Conservation (phyloP, 2,797 vertebrate genomes). For the Varecia variegata region DNA sequence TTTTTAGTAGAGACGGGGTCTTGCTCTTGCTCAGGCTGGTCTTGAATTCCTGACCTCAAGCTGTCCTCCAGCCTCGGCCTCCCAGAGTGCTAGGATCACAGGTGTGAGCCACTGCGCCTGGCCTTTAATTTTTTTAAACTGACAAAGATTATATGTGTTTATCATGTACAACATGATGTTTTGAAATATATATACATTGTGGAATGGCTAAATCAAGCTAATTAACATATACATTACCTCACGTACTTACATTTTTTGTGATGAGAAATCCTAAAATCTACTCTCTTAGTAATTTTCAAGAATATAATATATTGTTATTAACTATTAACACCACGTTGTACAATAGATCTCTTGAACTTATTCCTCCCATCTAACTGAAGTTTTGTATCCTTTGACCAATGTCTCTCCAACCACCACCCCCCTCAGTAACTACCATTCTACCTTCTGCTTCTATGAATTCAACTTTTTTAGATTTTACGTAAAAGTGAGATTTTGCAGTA, state of each 20-base stretch:
- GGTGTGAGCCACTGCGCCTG: too few species aligned
- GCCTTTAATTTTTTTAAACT: background rate
- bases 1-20: too few species aligned
- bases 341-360: background rate
- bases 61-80: fast-evolving
- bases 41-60: too few species aligned
- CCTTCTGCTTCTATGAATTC: background rate
- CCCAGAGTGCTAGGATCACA: too few species aligned
- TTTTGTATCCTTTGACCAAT: background rate
- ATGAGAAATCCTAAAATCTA: background rate
- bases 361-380: background rate
- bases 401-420: background rate
- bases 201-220: background rate
- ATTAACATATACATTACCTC: background rate
- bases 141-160: background rate
- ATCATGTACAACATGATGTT: background rate
- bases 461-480: background rate
- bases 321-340: background rate
- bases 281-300: background rate
- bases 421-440: background rate
- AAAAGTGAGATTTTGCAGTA: background rate
- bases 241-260: background rate
- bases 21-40: too few species aligned
- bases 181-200: background rate
- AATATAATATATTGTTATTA: background rate